phyloP scores from a whole-genome alignment of 2,797 vertebrate genomes.

The Myotis vivesi region DNA sequence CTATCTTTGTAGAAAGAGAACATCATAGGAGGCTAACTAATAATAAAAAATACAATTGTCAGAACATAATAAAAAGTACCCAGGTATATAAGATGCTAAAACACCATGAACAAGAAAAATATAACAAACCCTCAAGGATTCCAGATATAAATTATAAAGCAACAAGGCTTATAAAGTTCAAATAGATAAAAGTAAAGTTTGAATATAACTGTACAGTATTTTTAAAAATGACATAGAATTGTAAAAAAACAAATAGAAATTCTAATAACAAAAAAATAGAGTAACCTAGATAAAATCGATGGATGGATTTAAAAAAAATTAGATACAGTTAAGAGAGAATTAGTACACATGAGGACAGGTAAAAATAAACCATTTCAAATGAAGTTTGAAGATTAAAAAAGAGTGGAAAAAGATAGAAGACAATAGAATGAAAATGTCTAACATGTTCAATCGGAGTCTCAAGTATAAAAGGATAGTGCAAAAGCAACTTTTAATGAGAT shows the following conservation, averaged over 20 bases:
- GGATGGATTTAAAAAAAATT: slow-evolving; percentile 18
- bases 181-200: slow-evolving; percentile 40
- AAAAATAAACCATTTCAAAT: neutral
- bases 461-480: neutral
- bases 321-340: neutral
- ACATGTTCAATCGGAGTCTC: neutral
- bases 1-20: neutral
- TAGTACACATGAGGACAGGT: neutral
- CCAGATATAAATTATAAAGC: slow-evolving; percentile 2
- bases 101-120: neutral
- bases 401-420: neutral
- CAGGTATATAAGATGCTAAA: neutral
- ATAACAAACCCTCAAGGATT: neutral
- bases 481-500: neutral
- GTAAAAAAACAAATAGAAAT: slow-evolving; percentile 18
- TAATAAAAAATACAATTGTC: slow-evolving; percentile 1
- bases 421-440: neutral
- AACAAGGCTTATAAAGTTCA: neutral
- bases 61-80: neutral
- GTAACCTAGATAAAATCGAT: neutral
- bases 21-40: neutral
- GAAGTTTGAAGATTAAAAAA: neutral
- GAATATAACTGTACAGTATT: neutral
- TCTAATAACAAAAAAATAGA: slow-evolving; percentile 11
- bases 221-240: neutral